These are phyloP conservation scores for Gymnosoma rotundatum DNA, from an alignment of 2,888 invertebrate species.

Conservation along the genomic window DNA sequence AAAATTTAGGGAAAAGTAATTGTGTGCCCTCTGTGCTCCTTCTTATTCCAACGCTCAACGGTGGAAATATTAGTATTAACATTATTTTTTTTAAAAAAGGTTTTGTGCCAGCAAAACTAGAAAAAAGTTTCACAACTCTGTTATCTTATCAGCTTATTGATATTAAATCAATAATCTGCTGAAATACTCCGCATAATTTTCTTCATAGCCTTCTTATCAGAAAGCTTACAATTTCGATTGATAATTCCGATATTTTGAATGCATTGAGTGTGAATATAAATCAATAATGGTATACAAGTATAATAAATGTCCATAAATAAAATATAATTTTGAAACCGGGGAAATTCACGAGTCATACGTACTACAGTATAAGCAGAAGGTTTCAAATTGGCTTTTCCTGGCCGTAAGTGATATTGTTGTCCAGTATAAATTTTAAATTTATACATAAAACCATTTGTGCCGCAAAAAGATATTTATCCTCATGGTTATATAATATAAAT, in stretches of 20 bases:
- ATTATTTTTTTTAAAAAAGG: constrained; percentile 26
- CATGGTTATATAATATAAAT: no score
- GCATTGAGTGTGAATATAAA: no score
- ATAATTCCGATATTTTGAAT: constrained; percentile 46
- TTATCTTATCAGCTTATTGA: constrained; percentile 48
- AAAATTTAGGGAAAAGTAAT: constrained; percentile 56
- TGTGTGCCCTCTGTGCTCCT: constrained; percentile 18
- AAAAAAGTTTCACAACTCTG: constrained; percentile 44
- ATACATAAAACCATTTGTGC: constrained; percentile 69
- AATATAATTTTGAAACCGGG: constrained; percentile 36
- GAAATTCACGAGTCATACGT: constrained; percentile 40
- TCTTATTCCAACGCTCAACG: constrained; percentile 20
- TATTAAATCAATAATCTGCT: constrained; percentile 11
- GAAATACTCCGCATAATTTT: constrained; percentile 56
- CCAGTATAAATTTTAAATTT: constrained; percentile 62
- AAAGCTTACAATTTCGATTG: constrained; percentile 47
- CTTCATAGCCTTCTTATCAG: constrained; percentile 53
- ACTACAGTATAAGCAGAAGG: constrained; percentile 70
- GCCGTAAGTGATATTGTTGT: constrained; percentile 61
- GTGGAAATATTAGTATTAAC: constrained; percentile 30
- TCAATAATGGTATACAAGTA: no score
- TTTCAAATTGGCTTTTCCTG: constrained; percentile 61
- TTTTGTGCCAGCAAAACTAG: constrained; percentile 48
- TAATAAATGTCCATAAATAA: no score
- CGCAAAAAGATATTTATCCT: no score